Evolutionary conservation across 2,797 vertebrate genomes (phyloP).

Genomic region (Gallinago solitaria): DNA sequence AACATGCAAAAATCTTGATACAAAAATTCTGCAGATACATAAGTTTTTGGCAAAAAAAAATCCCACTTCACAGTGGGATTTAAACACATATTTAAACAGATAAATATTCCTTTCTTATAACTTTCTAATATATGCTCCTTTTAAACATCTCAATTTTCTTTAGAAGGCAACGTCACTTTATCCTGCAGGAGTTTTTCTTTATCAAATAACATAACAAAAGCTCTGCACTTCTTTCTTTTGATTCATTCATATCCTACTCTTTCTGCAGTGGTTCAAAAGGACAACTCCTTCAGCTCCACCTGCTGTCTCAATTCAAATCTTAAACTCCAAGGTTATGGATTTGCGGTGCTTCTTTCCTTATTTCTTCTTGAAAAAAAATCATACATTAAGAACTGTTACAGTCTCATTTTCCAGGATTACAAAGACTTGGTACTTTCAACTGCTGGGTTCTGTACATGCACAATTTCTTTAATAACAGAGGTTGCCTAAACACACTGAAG

Average conservation of each 20-base stretch:
- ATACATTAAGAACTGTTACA: background rate
- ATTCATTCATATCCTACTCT: slow-evolving; percentile 38
- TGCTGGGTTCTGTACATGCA: background rate
- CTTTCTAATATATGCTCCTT: background rate
- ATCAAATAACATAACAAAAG: slow-evolving; percentile 26
- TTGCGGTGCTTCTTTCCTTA: background rate
- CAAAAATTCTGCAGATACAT: background rate
- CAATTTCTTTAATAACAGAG: slow-evolving; percentile 47
- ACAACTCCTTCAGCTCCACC: slow-evolving; percentile 67
- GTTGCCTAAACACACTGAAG: slow-evolving; percentile 35
- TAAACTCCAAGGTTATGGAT: background rate
- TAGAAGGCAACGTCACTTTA: background rate
- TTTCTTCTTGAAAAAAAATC: background rate
- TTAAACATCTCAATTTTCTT: background rate
- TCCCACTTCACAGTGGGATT: background rate
- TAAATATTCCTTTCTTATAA: background rate
- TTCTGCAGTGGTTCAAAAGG: slow-evolving; percentile 34
- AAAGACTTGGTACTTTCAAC: slow-evolving; percentile 38
- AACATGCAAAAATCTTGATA: background rate
- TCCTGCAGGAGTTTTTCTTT: background rate
- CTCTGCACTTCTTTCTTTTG: slow-evolving; percentile 9
- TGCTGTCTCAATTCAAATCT: slow-evolving; percentile 59
- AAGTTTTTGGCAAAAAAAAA: background rate
- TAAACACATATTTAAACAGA: background rate
- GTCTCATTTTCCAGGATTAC: slow-evolving; percentile 20